Evolutionary conservation across 23 tunicate species (phyloP).

Genomic region (Styela clava): DNA sequence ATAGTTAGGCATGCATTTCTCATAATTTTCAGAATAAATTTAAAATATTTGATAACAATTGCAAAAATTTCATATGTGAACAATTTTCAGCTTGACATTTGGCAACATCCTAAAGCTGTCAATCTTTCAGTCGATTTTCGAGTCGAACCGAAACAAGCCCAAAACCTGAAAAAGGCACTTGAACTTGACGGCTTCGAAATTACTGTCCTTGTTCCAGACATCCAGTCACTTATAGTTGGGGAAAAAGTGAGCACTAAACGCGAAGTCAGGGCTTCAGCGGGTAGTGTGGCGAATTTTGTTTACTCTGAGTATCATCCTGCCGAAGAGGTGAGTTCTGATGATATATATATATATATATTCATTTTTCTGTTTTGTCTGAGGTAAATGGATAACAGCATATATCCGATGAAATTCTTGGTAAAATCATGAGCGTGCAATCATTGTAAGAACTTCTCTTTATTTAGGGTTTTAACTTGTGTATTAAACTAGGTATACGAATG

Average conservation of each 20-base stretch:
- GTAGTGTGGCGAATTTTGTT: slow-evolving; percentile 28
- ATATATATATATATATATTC: slow-evolving; percentile 6
- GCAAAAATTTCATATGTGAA: too few species aligned
- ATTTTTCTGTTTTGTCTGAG: slow-evolving; percentile 6
- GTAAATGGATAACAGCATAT: too few species aligned
- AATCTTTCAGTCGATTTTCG: slow-evolving; percentile 11
- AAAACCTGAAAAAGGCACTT: neutral
- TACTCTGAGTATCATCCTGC: slow-evolving; percentile 37
- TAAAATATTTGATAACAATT: too few species aligned
- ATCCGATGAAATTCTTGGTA: neutral
- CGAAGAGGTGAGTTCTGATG: slow-evolving; percentile 17
- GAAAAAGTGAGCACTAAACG: neutral
- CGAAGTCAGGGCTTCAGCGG: neutral
- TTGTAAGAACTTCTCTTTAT: too few species aligned
- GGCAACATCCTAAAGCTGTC: slow-evolving; percentile 16
- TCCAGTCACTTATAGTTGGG: slow-evolving; percentile 22
- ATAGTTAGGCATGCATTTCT: too few species aligned
- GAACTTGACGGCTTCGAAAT: neutral
- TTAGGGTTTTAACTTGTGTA: too few species aligned
- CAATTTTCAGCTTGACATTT: slow-evolving; percentile 26
- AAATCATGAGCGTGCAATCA: neutral
- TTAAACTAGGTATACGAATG: slow-evolving; percentile 35
- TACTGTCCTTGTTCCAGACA: slow-evolving; percentile 5
- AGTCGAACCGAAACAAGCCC: slow-evolving; percentile 6
- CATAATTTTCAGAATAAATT: too few species aligned